A percentile compares a stretch with the other conserved stretches of the same genome.
These are phyloP conservation scores for Micrasema longulum DNA, from an alignment of 1,140 invertebrate genomes.

Conservation along the genomic window DNA sequence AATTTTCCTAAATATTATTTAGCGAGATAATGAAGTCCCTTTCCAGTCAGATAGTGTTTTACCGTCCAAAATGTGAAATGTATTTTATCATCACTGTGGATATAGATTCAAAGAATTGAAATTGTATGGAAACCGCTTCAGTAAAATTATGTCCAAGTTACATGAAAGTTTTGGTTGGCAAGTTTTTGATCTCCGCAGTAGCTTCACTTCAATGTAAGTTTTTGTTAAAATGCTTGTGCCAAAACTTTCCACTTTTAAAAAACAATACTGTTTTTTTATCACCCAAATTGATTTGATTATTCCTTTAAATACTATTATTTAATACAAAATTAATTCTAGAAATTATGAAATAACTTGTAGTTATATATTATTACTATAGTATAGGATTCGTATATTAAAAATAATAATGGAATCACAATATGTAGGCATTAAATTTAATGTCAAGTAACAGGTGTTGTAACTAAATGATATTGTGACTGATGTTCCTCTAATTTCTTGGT, in stretches of 20 bases:
- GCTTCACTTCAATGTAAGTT: constrained; percentile 37
- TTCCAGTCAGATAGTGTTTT: no score
- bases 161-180: constrained; percentile 43
- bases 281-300: constrained; percentile 8
- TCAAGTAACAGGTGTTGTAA: constrained; percentile 51
- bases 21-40: no score
- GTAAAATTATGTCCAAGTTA: constrained; percentile 11
- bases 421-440: constrained; percentile 51
- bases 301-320: not conserved
- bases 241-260: constrained; percentile 39
- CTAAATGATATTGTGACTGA: constrained; percentile 62
- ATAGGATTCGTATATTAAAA: constrained; percentile 52
- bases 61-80: not conserved
- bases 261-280: constrained; percentile 1
- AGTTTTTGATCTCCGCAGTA: constrained; percentile 42
- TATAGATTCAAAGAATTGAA: not conserved
- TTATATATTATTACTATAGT: constrained; percentile 48
- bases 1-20: not conserved
- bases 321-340: not conserved
- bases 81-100: not conserved
- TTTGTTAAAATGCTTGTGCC: constrained; percentile 49
- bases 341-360: constrained; percentile 42
- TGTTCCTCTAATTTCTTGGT: constrained; percentile 64
- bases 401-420: constrained; percentile 47
- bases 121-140: not conserved